phyloP scores from a whole-genome alignment of 2,888 invertebrate genomes.

The Xestia rhomboidea region DNA sequence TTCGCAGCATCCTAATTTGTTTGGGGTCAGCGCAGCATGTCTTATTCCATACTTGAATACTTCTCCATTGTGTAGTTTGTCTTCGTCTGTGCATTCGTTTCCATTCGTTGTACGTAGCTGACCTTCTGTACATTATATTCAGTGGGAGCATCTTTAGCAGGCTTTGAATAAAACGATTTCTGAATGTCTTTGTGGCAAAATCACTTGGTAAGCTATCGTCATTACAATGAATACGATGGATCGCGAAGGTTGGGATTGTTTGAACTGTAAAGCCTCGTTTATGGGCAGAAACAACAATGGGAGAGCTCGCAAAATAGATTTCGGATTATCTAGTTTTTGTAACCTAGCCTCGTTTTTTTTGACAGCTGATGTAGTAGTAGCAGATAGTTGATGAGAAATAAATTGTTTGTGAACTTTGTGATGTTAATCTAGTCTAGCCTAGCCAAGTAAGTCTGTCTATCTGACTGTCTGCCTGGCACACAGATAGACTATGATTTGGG shows the following conservation, averaged over 20 bases:
- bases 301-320: conserved; percentile 22
- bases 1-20: neutral
- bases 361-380: neutral
- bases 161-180: conserved; percentile 35
- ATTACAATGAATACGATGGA: conserved; percentile 30
- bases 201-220: conserved; percentile 38
- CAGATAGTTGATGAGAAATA: conserved; percentile 8
- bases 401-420: conserved; percentile 15
- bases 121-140: conserved; percentile 8
- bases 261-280: conserved; percentile 14
- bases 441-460: neutral
- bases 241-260: conserved; percentile 20
- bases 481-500: too few relatives aligned
- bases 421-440: neutral
- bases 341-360: conserved; percentile 1
- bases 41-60: neutral
- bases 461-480: neutral
- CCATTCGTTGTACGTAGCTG: neutral
- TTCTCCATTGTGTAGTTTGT: neutral
- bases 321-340: conserved; percentile 13
- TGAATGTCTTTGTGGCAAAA: conserved; percentile 42
- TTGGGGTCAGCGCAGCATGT: neutral
- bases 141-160: neutral
- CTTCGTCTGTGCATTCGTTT: neutral
- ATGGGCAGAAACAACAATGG: conserved; percentile 26